Conservation (phyloP, 2,797 vertebrate genomes). For the Tamandua tetradactyla region DNA sequence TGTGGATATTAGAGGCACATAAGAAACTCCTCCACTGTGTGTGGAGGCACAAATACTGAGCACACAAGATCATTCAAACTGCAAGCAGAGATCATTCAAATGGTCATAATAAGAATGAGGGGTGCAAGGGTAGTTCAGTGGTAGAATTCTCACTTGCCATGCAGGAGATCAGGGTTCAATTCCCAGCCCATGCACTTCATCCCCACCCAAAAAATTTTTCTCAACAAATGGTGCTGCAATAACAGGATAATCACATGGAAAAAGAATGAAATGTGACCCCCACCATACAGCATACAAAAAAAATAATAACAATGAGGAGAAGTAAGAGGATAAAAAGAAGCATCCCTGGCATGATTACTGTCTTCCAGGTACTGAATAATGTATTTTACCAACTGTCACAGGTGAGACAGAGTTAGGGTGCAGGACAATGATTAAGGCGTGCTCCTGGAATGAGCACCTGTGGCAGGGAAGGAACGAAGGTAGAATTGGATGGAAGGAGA, state of each 20-base stretch:
- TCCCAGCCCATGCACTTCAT: no score
- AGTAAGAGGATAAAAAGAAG: not conserved
- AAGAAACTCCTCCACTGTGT: not conserved
- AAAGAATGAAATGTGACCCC: no score
- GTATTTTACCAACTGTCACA: not conserved
- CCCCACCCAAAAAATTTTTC: no score
- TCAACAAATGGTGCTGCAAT: no score
- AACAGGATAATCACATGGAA: no score
- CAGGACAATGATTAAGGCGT: not conserved
- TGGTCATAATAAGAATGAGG: no score
- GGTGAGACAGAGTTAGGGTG: not conserved
- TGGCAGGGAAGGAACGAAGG: not conserved
- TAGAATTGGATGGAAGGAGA: not conserved
- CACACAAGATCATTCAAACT: not conserved
- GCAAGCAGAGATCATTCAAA: not conserved
- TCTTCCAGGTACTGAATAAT: not conserved
- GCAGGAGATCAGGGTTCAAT: no score
- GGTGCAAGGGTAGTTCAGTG: no score
- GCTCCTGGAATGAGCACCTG: not conserved
- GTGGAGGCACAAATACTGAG: not conserved
- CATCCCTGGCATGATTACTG: not conserved
- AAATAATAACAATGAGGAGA: not conserved
- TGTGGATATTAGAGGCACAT: not conserved
- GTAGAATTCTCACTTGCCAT: no score
- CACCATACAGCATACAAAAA: no score